Percentiles rank a stretch among this genome's conserved stretches.
Evolutionary conservation across 2,113 vertebrate species (phyloP).

Genomic region (Neogale vison): DNA sequence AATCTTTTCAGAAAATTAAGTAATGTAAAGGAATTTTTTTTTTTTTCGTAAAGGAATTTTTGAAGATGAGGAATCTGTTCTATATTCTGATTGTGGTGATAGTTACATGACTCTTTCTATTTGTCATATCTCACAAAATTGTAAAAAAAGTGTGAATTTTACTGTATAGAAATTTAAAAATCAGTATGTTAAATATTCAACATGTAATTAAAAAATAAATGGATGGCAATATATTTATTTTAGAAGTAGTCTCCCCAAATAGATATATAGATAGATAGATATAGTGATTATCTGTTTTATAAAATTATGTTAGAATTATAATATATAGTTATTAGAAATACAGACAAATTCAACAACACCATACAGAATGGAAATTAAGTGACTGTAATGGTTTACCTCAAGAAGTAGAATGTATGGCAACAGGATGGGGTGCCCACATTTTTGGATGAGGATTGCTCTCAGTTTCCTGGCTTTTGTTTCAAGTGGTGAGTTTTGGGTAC

Average conservation of each 20-base stretch:
- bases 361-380: neutral
- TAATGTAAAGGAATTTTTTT: neutral
- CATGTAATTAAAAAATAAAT: neutral
- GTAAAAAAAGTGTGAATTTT: neutral
- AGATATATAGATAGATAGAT: too few relatives aligned
- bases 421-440: neutral
- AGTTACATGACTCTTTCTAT: neutral
- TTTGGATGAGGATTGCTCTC: neutral
- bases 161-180: neutral
- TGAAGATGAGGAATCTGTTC: neutral
- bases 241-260: neutral
- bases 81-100: neutral
- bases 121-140: neutral
- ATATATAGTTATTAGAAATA: neutral
- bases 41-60: neutral
- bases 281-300: neutral
- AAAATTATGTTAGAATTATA: neutral
- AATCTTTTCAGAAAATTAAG: neutral
- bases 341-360: neutral
- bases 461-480: neutral
- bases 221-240: neutral
- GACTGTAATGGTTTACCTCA: neutral
- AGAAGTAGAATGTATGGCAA: neutral
- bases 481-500: neutral
- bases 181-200: neutral